Conservation (phyloP, 2,888 invertebrate genomes). For the Mantis religiosa region DNA sequence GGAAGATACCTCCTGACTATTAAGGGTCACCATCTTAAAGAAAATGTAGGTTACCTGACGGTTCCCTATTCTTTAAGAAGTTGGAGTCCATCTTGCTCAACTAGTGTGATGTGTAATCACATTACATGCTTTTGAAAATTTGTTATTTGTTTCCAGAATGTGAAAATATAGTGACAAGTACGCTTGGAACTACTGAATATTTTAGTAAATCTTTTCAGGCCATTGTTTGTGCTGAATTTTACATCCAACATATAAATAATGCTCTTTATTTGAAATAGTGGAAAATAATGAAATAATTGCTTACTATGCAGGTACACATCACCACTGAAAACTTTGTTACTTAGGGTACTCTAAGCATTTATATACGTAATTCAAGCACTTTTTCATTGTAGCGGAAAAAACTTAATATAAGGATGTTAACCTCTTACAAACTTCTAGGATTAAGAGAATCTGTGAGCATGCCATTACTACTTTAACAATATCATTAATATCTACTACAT, state of each 20-base stretch:
- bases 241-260: not conserved
- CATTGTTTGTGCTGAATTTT: not conserved
- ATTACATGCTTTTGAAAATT: not conserved
- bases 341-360: not conserved
- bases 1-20: slow-evolving; percentile 30
- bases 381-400: no score
- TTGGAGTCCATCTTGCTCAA: not conserved
- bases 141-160: not conserved
- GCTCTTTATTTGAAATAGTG: not conserved
- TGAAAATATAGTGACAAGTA: not conserved
- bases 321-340: not conserved
- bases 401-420: no score
- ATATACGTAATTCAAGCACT: not conserved
- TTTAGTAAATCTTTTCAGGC: not conserved
- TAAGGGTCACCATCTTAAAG: slow-evolving; percentile 28
- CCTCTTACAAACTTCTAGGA: not conserved
- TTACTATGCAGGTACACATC: not conserved
- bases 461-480: not conserved
- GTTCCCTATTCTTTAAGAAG: not conserved
- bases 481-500: not conserved
- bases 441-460: not conserved
- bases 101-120: not conserved
- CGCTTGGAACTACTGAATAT: not conserved
- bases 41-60: slow-evolving; percentile 2
- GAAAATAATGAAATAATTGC: not conserved